These are phyloP conservation scores for Lathamus discolor DNA, from an alignment of 2,113 vertebrate genomes.

Conservation along the genomic window DNA sequence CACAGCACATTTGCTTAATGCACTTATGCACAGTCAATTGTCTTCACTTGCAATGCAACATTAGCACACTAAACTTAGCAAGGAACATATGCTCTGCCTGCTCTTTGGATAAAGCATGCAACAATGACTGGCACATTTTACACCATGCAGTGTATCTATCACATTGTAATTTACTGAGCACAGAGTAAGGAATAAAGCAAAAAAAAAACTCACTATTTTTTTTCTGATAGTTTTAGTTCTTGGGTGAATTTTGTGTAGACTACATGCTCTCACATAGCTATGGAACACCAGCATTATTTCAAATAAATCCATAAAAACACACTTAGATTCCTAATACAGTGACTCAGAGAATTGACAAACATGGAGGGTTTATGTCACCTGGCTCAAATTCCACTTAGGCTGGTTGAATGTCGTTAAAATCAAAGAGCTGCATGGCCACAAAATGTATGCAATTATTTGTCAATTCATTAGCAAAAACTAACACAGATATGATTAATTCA, in stretches of 20 bases:
- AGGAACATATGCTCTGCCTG: background rate
- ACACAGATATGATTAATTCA: background rate
- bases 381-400: background rate
- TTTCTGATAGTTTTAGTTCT: background rate
- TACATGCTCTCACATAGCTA: background rate
- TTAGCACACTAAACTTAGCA: background rate
- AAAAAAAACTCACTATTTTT: background rate
- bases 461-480: background rate
- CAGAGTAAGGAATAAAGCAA: background rate
- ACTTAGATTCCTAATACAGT: background rate
- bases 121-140: background rate
- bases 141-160: background rate
- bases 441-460: background rate
- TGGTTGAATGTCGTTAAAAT: background rate
- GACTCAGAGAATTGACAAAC: background rate
- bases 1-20: background rate
- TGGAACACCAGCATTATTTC: background rate
- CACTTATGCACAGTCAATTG: background rate
- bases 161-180: background rate
- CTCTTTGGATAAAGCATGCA: background rate
- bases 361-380: background rate
- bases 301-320: background rate
- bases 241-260: background rate
- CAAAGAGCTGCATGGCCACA: background rate
- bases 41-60: background rate